Base-by-base conservation (phyloP, 2,888 invertebrate genomes). In the Congeria kusceri region DNA sequence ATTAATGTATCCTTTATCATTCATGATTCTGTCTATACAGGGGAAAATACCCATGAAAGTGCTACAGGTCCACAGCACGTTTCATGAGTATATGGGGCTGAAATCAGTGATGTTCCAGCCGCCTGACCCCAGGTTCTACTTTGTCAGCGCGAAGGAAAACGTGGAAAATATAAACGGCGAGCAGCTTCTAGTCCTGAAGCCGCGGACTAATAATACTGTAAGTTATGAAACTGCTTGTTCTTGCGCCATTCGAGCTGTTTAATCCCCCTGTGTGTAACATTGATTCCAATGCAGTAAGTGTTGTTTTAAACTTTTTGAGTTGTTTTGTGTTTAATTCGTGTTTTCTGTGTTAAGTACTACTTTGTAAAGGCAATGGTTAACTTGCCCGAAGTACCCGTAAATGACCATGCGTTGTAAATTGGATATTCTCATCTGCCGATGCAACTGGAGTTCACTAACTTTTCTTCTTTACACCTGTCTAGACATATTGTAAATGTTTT, bases 51-150 rank as follows among this genome's bases (percentile, higher is more conserved):
- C 96, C 91, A 95, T 95, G 64, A 96, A 96, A 88, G 96, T 96
- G 87, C 94, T 98, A 77, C 95, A 96, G 91, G 95, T 98, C 81
- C 96, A 96, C 90, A 98, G 97, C 88, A 96, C 96, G 5, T 98
- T 97, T 94, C 94, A 95, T 85, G 95, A 96, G 89, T 95, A 96
- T 65, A 97, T 98, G 96, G 95, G 96, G 84, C 96, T 98, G 59
- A 95, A 95, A 70, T 94, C 95, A 81, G 95, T 97, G 56, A 93
- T 95, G 93, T 94, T 95, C 95, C 92, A 95, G 92, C 94, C 95
- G 11, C 94, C 95, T 29, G 96, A 96, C 93, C 92, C 94, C n/a
- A 94, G 96, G 47, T 94, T 96, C 90, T 92, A 91, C 81, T 94
- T 94, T 80, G 95, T 95, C 85, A 93, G 92, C 65, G 91, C 91